phyloP scores from a whole-genome alignment of 2,797 vertebrate species.

The Macrochelys suwanniensis region DNA sequence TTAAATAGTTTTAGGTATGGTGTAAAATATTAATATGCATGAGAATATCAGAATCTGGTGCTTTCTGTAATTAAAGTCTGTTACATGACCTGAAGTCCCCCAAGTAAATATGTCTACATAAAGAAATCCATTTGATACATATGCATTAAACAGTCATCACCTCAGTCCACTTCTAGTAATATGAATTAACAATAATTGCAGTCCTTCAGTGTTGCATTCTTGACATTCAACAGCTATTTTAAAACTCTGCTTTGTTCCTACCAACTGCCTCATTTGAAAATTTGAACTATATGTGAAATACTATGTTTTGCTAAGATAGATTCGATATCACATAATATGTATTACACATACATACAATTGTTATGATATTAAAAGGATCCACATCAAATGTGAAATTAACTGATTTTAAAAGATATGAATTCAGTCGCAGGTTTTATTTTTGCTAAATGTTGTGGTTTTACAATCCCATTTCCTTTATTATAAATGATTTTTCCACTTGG shows the following conservation, averaged over 20 bases:
- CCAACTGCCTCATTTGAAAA: background rate
- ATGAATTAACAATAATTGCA: background rate
- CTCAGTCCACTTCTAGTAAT: background rate
- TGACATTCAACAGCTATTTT: background rate
- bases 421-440: background rate
- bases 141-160: too few relatives aligned
- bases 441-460: constrained; percentile 31
- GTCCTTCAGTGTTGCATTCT: background rate
- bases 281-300: background rate
- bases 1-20: background rate
- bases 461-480: constrained; percentile 18
- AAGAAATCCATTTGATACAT: background rate
- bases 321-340: background rate
- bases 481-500: background rate
- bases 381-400: constrained; percentile 9
- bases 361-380: background rate
- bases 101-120: background rate
- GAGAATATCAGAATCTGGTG: background rate
- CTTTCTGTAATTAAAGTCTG: background rate
- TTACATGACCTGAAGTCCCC: background rate
- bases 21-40: background rate
- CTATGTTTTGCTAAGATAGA: background rate
- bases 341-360: background rate
- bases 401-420: background rate
- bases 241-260: background rate